Conservation (phyloP, 2,113 vertebrate genomes). For the Crotalus helleri region DNA sequence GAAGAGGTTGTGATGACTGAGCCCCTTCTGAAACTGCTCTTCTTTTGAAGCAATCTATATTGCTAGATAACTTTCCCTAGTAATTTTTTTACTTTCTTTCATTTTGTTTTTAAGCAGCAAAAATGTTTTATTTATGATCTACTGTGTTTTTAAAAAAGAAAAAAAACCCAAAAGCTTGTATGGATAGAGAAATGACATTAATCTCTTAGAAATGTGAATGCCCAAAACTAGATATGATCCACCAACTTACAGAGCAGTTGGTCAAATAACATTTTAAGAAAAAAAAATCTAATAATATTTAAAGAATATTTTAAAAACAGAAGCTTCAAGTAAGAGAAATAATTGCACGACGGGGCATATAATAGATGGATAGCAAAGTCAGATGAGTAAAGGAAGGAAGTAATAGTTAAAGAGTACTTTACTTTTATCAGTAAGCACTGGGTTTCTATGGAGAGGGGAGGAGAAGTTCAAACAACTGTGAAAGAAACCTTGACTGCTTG, state of each 20-base stretch:
- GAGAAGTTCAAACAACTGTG: slow-evolving; percentile 29
- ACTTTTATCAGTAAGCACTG: slow-evolving; percentile 19
- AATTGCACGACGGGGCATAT: background rate
- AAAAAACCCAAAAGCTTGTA: background rate
- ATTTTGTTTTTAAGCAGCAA: slow-evolving; percentile 1
- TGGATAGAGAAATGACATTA: slow-evolving; percentile 22
- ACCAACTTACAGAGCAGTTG: slow-evolving; percentile 3
- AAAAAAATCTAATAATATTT: background rate
- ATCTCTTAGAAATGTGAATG: slow-evolving; percentile 29
- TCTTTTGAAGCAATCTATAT: background rate
- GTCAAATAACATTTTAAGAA: background rate
- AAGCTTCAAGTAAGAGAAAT: slow-evolving; percentile 8
- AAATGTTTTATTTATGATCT: background rate
- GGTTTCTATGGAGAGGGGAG: slow-evolving; percentile 64
- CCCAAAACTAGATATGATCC: slow-evolving; percentile 25
- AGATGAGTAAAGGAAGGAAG: slow-evolving; percentile 35
- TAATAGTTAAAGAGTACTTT: slow-evolving; percentile 37
- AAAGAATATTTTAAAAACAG: background rate
- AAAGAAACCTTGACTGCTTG: background rate
- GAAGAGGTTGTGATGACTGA: background rate
- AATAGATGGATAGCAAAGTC: slow-evolving; percentile 20
- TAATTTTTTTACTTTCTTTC: background rate
- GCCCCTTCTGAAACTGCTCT: too few relatives aligned
- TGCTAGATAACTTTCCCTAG: background rate
- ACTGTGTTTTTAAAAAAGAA: background rate